Conservation (phyloP, 2,888 invertebrate species). For the Aethes cnicana region DNA sequence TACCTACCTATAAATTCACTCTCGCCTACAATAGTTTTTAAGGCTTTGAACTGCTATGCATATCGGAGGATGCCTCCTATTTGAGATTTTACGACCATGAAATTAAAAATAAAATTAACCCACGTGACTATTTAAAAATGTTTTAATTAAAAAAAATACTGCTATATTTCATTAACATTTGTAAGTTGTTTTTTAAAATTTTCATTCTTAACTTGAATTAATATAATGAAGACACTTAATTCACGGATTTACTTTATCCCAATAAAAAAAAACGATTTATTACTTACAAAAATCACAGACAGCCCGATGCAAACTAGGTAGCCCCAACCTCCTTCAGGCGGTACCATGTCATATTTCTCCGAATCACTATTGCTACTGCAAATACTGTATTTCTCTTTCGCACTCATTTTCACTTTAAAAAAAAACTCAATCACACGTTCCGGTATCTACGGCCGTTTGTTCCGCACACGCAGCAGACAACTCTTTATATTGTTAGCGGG, state of each 20-base stretch:
- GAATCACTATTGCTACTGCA: constrained; percentile 53
- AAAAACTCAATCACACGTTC: neutral
- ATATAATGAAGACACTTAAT: constrained; percentile 27
- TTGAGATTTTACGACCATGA: no score
- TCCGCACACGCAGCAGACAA: constrained; percentile 33
- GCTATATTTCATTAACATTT: no score
- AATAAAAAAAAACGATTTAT: constrained; percentile 20
- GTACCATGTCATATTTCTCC: constrained; percentile 67
- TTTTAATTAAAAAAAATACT: no score
- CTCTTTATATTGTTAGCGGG: constrained; percentile 47
- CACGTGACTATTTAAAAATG: no score
- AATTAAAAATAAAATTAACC: no score
- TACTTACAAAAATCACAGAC: constrained; percentile 86
- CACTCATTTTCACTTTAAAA: constrained; percentile 50
- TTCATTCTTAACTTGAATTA: neutral
- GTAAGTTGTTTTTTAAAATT: no score
- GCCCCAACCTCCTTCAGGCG: constrained; percentile 89
- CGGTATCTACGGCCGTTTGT: constrained; percentile 34
- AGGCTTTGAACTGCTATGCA: no score
- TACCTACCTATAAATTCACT: no score
- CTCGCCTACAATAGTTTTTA: no score
- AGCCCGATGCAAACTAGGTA: constrained; percentile 85
- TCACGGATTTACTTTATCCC: no score
- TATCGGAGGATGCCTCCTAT: no score
- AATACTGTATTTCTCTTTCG: constrained; percentile 45